Evolutionary conservation across 2,888 invertebrate species (phyloP).

Genomic region (Dusona sp.): DNA sequence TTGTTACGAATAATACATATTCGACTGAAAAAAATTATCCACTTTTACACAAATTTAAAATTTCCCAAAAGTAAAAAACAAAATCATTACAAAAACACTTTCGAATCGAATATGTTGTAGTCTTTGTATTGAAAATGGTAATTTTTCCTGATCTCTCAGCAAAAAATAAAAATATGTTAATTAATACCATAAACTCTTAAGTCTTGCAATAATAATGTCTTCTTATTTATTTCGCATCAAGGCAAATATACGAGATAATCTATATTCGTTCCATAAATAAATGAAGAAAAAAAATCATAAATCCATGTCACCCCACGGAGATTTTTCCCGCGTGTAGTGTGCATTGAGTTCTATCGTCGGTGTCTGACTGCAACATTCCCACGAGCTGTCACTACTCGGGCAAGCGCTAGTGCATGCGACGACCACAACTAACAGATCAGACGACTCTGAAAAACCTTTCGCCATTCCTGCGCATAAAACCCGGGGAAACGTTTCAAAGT

Average conservation of each 20-base stretch:
- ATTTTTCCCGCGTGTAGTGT: slow-evolving; percentile 34
- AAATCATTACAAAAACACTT: not conserved
- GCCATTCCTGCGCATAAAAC: slow-evolving; percentile 45
- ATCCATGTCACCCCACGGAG: slow-evolving; percentile 46
- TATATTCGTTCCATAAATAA: slow-evolving; percentile 47
- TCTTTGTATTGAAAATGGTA: not conserved
- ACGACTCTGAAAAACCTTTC: slow-evolving; percentile 64
- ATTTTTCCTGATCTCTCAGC: slow-evolving; percentile 7
- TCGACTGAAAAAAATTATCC: no score
- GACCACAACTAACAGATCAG: slow-evolving; percentile 37
- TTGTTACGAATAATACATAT: no score
- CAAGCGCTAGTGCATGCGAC: slow-evolving; percentile 28
- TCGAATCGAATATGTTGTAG: not conserved
- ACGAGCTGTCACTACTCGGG: slow-evolving; percentile 69
- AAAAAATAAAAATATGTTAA: not conserved
- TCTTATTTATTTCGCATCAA: not conserved
- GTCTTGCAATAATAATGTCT: slow-evolving; percentile 20
- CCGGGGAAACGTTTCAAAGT: slow-evolving; percentile 45
- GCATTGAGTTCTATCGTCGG: slow-evolving; percentile 4
- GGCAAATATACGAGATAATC: slow-evolving; percentile 45
- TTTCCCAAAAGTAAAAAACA: not conserved
- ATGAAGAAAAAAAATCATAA: slow-evolving; percentile 45
- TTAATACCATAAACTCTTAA: slow-evolving; percentile 21
- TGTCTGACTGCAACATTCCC: slow-evolving; percentile 67
- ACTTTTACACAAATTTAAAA: no score